Conservation (phyloP, 2,888 invertebrate genomes). For the Ethmia dodecea region DNA sequence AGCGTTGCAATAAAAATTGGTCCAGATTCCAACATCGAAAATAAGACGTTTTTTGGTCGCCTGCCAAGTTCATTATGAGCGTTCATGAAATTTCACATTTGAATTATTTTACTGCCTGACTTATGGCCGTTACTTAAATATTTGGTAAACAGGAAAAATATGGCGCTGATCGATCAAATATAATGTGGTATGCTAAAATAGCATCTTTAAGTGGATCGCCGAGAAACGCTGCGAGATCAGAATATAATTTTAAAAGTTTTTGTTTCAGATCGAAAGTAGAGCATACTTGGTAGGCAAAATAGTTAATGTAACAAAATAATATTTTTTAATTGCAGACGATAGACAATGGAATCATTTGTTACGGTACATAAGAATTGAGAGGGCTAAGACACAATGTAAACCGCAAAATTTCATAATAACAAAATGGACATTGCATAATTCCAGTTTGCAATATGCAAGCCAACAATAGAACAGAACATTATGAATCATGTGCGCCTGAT, state of each 20-base stretch:
- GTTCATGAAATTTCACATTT: slow-evolving; percentile 79
- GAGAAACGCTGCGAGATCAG: slow-evolving; percentile 41
- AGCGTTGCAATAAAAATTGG: slow-evolving; percentile 75
- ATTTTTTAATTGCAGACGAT: neutral
- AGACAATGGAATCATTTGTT: neutral
- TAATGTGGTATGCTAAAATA: slow-evolving; percentile 67
- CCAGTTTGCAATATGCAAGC: slow-evolving; percentile 56
- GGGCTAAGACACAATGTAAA: slow-evolving; percentile 5
- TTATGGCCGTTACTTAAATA: slow-evolving; percentile 77
- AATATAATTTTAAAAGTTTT: slow-evolving; percentile 16
- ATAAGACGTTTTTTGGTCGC: slow-evolving; percentile 77
- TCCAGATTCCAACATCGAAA: slow-evolving; percentile 77
- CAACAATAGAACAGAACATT: slow-evolving; percentile 70
- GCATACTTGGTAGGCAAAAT: slow-evolving; percentile 1
- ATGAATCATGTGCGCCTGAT: slow-evolving; percentile 71
- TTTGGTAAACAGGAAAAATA: slow-evolving; percentile 78
- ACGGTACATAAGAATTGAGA: neutral
- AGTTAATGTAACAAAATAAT: neutral
- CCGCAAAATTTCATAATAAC: slow-evolving; percentile 27
- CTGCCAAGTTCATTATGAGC: slow-evolving; percentile 78
- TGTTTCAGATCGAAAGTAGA: slow-evolving; percentile 8
- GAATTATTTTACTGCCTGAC: slow-evolving; percentile 78
- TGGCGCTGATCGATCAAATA: slow-evolving; percentile 74
- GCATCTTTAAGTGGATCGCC: slow-evolving; percentile 61
- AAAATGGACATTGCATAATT: slow-evolving; percentile 64